Conservation (phyloP, 2,797 vertebrate species). For the Scolopax rusticola region DNA sequence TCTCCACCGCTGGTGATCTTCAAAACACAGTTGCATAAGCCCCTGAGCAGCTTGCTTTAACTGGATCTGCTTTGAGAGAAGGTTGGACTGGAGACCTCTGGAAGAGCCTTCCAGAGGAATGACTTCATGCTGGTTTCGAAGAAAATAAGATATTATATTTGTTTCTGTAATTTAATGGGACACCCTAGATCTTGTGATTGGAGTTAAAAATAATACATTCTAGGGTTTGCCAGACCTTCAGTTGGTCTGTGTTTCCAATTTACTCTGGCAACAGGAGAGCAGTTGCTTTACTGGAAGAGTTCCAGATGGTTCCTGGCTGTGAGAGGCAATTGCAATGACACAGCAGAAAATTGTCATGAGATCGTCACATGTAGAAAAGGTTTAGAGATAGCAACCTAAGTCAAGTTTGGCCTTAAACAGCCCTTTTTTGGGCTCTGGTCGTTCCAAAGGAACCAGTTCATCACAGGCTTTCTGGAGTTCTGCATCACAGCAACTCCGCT, state of each 20-base stretch:
- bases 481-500: background rate
- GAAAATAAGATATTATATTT: background rate
- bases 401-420: background rate
- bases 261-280: background rate
- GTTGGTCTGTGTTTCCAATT: background rate
- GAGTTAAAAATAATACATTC: background rate
- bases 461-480: background rate
- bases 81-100: background rate
- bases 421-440: background rate
- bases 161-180: background rate
- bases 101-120: background rate
- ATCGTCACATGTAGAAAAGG: background rate
- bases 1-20: background rate
- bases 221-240: background rate
- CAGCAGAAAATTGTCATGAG: background rate
- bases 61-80: background rate
- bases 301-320: background rate
- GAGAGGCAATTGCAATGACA: background rate
- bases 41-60: background rate
- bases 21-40: background rate
- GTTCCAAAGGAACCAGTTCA: background rate
- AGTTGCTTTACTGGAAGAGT: background rate
- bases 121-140: background rate
- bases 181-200: background rate
- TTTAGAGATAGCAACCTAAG: background rate